A percentile compares a stretch with the other conserved stretches of the same genome.
Evolutionary conservation across 2,888 invertebrate genomes (phyloP).

Genomic region (Muscina levida): DNA sequence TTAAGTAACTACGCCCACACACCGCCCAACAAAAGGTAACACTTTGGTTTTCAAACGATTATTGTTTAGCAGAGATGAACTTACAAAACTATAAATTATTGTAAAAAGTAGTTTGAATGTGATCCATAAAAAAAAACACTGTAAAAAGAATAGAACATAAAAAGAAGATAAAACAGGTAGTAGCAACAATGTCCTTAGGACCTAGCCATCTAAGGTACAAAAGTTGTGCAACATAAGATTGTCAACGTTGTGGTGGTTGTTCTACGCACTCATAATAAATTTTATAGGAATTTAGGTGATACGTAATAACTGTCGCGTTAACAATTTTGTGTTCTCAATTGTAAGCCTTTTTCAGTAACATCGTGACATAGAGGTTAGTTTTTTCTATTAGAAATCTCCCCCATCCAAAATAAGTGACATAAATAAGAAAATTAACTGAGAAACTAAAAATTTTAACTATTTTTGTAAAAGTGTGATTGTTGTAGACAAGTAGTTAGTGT

Average conservation of each 20-base stretch:
- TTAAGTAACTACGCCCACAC: neutral
- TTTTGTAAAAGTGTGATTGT: conserved; percentile 65
- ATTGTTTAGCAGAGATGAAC: conserved; percentile 2
- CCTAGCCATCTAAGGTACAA: too few species aligned
- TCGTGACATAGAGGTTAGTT: conserved; percentile 24
- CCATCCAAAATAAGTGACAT: neutral
- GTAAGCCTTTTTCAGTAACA: neutral
- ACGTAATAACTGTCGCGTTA: too few species aligned
- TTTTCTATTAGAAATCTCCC: conserved; percentile 2
- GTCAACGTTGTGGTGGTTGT: too few species aligned
- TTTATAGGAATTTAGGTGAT: too few species aligned
- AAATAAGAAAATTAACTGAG: conserved; percentile 20
- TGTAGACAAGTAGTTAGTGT: conserved; percentile 52
- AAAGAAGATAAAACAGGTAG: too few species aligned
- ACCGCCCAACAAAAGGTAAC: neutral
- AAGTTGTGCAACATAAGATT: too few species aligned
- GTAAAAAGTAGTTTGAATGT: conserved; percentile 10
- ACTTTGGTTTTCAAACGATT: conserved; percentile 15
- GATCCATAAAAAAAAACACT: neutral
- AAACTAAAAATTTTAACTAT: conserved; percentile 51
- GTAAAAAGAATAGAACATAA: conserved; percentile 1
- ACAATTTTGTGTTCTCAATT: too few species aligned
- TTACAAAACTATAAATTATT: too few species aligned
- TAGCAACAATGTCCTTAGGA: too few species aligned
- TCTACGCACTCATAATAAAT: too few species aligned